A percentile compares a stretch with the other conserved stretches of the same genome.
phyloP scores from a whole-genome alignment of 2,888 invertebrate species.

The Caenorhabditis doughertyi region DNA sequence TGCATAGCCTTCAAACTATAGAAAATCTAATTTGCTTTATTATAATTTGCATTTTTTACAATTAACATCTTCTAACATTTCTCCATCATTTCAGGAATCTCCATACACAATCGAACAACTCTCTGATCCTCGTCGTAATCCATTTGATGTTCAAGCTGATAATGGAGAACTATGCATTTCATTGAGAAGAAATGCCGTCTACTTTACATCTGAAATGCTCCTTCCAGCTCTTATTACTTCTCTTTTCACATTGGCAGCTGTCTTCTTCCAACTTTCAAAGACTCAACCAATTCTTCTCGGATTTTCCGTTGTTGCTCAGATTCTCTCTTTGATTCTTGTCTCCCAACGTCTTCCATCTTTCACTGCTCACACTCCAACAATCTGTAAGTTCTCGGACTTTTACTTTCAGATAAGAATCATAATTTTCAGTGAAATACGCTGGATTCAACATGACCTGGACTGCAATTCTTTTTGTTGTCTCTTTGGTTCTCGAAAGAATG shows the following conservation, averaged over 20 bases:
- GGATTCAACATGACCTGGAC: slow-evolving; percentile 81
- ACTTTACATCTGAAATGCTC: slow-evolving; percentile 81
- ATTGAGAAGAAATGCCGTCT: slow-evolving; percentile 79
- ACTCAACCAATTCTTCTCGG: slow-evolving; percentile 79
- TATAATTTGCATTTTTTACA: slow-evolving; percentile 2
- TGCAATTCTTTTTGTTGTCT: slow-evolving; percentile 76
- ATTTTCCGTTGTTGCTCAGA: slow-evolving; percentile 79
- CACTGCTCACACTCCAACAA: slow-evolving; percentile 80
- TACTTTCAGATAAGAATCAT: background rate
- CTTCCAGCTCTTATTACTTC: slow-evolving; percentile 80
- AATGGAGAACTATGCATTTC: slow-evolving; percentile 81
- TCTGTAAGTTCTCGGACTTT: slow-evolving; percentile 73
- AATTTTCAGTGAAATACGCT: slow-evolving; percentile 80
- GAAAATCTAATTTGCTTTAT: slow-evolving; percentile 33
- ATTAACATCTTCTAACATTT: background rate
- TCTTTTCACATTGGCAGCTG: slow-evolving; percentile 80
- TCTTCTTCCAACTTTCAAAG: slow-evolving; percentile 80
- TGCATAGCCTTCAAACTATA: slow-evolving; percentile 15
- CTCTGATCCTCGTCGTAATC: slow-evolving; percentile 81
- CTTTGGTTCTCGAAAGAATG: slow-evolving; percentile 77
- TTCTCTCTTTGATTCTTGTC: slow-evolving; percentile 77
- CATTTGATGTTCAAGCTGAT: slow-evolving; percentile 81
- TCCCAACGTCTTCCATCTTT: slow-evolving; percentile 80
- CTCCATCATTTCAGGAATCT: slow-evolving; percentile 76
- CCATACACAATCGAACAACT: slow-evolving; percentile 79